Evolutionary conservation across 1,140 invertebrate genomes (phyloP).

Genomic region (Oedothorax gibbosus): DNA sequence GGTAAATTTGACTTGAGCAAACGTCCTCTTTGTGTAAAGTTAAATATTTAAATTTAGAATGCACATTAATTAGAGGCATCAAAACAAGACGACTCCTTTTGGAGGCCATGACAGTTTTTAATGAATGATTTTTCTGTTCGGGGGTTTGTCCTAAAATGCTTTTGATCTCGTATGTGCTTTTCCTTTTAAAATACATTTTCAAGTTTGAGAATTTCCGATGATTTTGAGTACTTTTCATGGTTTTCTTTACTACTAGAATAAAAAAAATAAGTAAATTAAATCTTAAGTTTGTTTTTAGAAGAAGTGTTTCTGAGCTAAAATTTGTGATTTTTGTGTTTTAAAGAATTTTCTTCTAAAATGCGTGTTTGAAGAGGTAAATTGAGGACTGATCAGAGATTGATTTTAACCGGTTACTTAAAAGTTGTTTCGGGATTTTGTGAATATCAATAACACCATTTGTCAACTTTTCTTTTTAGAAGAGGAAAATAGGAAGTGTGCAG

Average conservation of each 20-base stretch:
- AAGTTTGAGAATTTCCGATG: slow-evolving; percentile 30
- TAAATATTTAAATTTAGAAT: slow-evolving; percentile 59
- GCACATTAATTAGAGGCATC: slow-evolving; percentile 58
- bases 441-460: too few species aligned
- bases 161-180: slow-evolving; percentile 33
- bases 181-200: slow-evolving; percentile 19
- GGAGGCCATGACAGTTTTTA: slow-evolving; percentile 45
- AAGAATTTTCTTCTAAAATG: slow-evolving; percentile 4
- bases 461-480: too few species aligned
- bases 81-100: slow-evolving; percentile 32
- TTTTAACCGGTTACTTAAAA: not conserved
- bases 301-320: slow-evolving; percentile 15
- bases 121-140: slow-evolving; percentile 43
- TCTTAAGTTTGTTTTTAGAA: slow-evolving; percentile 29
- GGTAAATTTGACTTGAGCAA: slow-evolving; percentile 55
- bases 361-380: not conserved
- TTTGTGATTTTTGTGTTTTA: slow-evolving; percentile 22
- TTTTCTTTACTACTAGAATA: slow-evolving; percentile 17
- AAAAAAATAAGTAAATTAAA: slow-evolving; percentile 4
- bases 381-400: not conserved
- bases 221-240: slow-evolving; percentile 10
- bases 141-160: slow-evolving; percentile 35
- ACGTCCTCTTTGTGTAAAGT: slow-evolving; percentile 57
- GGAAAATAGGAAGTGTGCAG: too few species aligned
- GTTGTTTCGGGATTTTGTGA: too few species aligned